Evolutionary conservation across 1,140 invertebrate species (phyloP), one percentile per base, ranked within the genome.

Genomic region (Pinna nobilis): DNA sequence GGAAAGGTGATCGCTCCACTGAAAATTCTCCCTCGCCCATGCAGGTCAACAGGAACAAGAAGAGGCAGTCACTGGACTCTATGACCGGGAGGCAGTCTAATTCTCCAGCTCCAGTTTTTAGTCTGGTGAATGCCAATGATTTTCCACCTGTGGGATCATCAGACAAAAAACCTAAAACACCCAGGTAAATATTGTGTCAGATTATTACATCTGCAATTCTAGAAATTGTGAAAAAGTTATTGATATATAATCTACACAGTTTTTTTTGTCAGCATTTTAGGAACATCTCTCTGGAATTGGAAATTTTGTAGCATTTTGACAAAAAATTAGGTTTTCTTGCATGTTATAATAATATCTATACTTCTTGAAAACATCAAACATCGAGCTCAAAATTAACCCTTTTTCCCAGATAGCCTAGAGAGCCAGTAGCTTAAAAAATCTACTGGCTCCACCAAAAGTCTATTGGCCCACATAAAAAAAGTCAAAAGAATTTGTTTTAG

Each of bases 61-160:
- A 66, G 23, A 68, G 64, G 30, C 61, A 64, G 13, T 64, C 74
- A 25, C 25, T 55, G 39, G 61, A 74, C 23, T 18, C 49, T 33
- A 41, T 47, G 44, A 49, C 47, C 20, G 5, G 13, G 3, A 53
- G 39, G 20, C n/a, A 51, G 13, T 53, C 44, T 51, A 51, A 35
- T n/a, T 50, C 51, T 20, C 37, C 49, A 59, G 59, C 57, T 0
- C 77, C 74, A 1, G 60, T 79, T 18, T 76, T 79, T 32, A 79
- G 70, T 49, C 41, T 79, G 20, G 23, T 47, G 13, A 75, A 51
- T 63, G 32, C 67, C 18, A 66, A 57, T 69, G 77, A 79, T 53
- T 79, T 79, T 67, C 77, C 77, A 30, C 74, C 77, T 39, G 70
- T 79, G 30, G 60, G 66, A 20, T 49, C n/a, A n/a, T n/a, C 28